Base-by-base conservation (phyloP, 2,797 vertebrate genomes). In the Pipistrellus pygmaeus region DNA sequence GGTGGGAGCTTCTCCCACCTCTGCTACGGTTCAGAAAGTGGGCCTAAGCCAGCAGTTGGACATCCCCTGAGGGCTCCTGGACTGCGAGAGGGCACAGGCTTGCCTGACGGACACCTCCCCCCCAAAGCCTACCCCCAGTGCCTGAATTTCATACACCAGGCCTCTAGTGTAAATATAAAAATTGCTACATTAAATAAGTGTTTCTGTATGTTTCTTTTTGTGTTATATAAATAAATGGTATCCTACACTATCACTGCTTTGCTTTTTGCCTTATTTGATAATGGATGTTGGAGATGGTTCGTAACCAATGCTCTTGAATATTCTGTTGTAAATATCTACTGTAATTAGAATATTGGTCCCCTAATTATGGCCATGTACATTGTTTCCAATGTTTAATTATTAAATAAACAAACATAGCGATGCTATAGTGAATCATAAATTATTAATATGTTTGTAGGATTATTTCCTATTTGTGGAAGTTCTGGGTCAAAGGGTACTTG, bases 301-400 rank as follows among this genome's bases (percentile, higher is more conserved):
- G 44, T 78, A 57, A 48, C 23, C 23, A 78, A 64, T 46, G 71
- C 72, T 55, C 13, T 41, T 41, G 21, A 66, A 17, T 60, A 68
- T 21, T 83, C 46, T 68, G 30, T 90, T 85, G 25, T 55, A 32
- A 68, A 14, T 51, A 78, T 51, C n/a, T 66, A 72, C 35, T 68
- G 10, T 46, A 73, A 73, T 83, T 78, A 85, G 27, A 48, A 73
- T 73, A 60, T 38, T 86, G 38, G 14, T 68, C 11, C 23, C 32
- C 57, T 78, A 66, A 60, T 71, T 72, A 44, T 60, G 48, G 20
- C 44, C 35, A 78, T 35, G 32, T 48, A 81, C 38, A 3, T 32
- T 69, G 69, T 89, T 81, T 88, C 71, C 72, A 88, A 64, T 77
- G 78, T 71, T 62, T 64, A 44, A 4, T 41, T 77, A 77, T 82